Base-by-base conservation (phyloP, 2,113 vertebrate genomes). In the Nanorana parkeri region DNA sequence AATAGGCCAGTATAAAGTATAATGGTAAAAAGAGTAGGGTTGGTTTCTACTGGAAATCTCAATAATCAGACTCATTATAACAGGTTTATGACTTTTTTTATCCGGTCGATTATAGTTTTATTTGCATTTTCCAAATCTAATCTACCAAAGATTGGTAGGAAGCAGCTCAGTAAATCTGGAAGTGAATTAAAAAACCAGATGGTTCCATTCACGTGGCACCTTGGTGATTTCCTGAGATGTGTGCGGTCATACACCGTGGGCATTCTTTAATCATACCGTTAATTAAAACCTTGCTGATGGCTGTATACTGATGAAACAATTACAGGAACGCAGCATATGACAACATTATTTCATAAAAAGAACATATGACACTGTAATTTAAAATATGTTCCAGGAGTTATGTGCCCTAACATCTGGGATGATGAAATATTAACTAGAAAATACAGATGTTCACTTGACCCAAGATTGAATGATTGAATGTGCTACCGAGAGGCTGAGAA, bases 231-330 rank as follows among this genome's bases (percentile, higher is more conserved):
- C 66, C 67, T 41, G 23, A 36, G 67, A 69, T 61, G 65, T 71
- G 78, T 69, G 78, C 55, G 78, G 78, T 80, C 78, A 80, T 61
- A 80, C 54, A 69, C 78, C 32, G 21, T 68, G 78, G 78, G 78
- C 78, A 80, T 69, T 60, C 78, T 69, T 69, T 80, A 80, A 80
- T 80, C 78, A 71, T 80, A 80, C 17, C 10, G 78, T 80, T 80
- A 80, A 80, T 80, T 80, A 80, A 80, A 80, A 69, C 58, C 78
- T 80, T 80, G 78, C 78, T 80, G 78, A 69, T 69, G 78, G 78
- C 78, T 69, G 78, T 69, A 80, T 69, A 68, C 78, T 69, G 69
- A 69, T 80, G 78, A 80, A 80, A 80, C 78, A 80, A 80, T 80
- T 80, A 80, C 77, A 68, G 36, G 78, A 61, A 69, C 32, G 4